phyloP scores from a whole-genome alignment of 2,113 vertebrate genomes.

The Sinocyclocheilus rhinocerous region DNA sequence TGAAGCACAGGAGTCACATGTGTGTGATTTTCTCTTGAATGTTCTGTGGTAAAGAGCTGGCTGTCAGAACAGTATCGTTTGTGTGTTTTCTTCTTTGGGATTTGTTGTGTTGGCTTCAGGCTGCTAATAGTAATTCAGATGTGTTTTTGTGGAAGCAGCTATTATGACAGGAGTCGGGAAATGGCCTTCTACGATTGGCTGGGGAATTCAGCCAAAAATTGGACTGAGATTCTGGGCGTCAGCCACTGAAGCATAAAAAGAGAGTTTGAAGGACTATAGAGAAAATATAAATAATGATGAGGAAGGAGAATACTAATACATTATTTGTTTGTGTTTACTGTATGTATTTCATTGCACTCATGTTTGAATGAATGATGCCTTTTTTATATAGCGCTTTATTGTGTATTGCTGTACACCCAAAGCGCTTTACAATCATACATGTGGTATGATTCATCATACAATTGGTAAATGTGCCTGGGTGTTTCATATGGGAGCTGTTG shows the following conservation, averaged over 20 bases:
- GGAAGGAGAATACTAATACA: not conserved
- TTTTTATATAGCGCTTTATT: no score
- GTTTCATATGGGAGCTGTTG: not conserved
- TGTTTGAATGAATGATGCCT: no score
- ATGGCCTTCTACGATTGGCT: conserved; percentile 15
- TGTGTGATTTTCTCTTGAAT: conserved; percentile 13
- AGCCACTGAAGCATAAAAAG: not conserved
- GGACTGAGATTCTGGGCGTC: conserved; percentile 1
- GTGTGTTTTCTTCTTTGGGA: conserved; percentile 11
- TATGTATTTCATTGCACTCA: not conserved
- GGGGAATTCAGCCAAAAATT: conserved; percentile 14
- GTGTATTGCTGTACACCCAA: no score
- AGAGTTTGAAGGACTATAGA: not conserved
- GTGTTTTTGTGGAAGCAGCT: conserved; percentile 25
- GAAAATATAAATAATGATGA: conserved; percentile 1
- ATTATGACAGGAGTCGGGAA: conserved; percentile 12
- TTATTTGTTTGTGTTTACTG: not conserved
- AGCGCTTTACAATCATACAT: no score
- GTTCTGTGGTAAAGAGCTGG: not conserved
- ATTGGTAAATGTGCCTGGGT: not conserved
- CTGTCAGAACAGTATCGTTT: not conserved
- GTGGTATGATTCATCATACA: no score
- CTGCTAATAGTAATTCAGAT: conserved; percentile 10
- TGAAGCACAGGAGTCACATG: not conserved
- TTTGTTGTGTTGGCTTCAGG: conserved; percentile 4